phyloP scores from a whole-genome alignment of 2,888 invertebrate species.

The Drosophila rubida region DNA sequence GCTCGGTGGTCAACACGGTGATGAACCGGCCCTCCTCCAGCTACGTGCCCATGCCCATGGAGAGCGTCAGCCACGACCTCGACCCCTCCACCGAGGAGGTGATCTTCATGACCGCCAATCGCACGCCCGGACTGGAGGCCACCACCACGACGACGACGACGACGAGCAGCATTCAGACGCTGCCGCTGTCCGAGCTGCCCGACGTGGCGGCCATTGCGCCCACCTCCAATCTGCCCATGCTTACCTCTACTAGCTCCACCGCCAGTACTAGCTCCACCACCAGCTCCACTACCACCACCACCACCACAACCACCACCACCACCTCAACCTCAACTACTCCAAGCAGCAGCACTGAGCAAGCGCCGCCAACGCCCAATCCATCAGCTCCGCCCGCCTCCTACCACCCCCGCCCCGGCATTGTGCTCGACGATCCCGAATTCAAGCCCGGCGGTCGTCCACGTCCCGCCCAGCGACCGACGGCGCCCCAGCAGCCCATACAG shows the following conservation, averaged over 20 bases:
- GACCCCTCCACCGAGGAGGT: slow-evolving; percentile 83
- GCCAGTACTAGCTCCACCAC: slow-evolving; percentile 52
- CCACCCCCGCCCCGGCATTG: slow-evolving; percentile 93
- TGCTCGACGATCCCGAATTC: slow-evolving; percentile 93
- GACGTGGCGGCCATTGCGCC: slow-evolving; percentile 47
- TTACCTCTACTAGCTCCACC: slow-evolving; percentile 39
- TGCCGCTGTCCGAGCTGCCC: slow-evolving; percentile 37
- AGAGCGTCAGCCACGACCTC: slow-evolving; percentile 51
- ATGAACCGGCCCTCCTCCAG: slow-evolving; percentile 78
- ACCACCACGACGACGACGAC: slow-evolving; percentile 23
- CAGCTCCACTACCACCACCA: slow-evolving; percentile 50
- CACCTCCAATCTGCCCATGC: slow-evolving; percentile 55
- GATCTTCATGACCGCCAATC: slow-evolving; percentile 82
- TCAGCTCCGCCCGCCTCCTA: slow-evolving; percentile 85
- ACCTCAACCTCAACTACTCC: too few species aligned
- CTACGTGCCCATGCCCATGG: slow-evolving; percentile 81
- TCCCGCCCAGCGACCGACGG: slow-evolving; percentile 67
- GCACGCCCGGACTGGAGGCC: slow-evolving; percentile 78
- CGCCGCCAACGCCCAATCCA: slow-evolving; percentile 46
- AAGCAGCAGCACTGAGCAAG: slow-evolving; percentile 63
- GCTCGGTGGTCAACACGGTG: slow-evolving; percentile 79
- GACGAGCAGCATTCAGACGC: slow-evolving; percentile 55
- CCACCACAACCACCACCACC: slow-evolving; percentile 62
- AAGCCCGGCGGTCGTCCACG: slow-evolving; percentile 87
- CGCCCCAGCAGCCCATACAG: slow-evolving; percentile 83